A percentile compares a stretch with the other conserved stretches of the same genome.
These are phyloP conservation scores for Pedionomus torquatus DNA, from an alignment of 2,113 vertebrate genomes.

Conservation along the genomic window DNA sequence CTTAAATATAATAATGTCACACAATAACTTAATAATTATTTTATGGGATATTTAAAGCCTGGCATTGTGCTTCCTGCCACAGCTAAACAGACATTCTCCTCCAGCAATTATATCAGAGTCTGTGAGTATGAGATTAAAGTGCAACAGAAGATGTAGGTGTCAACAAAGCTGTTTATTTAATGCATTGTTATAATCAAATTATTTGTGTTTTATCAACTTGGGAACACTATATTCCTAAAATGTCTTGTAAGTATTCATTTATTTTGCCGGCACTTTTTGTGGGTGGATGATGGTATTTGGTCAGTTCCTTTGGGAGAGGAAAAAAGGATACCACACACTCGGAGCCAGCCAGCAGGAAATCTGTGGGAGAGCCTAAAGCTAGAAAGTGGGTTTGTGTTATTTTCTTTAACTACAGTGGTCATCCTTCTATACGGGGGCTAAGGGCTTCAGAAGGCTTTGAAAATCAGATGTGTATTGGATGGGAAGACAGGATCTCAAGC, in stretches of 20 bases:
- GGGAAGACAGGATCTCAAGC: background rate
- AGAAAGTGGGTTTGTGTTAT: background rate
- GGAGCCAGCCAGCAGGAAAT: background rate
- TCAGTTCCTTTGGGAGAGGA: background rate
- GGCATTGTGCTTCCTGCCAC: constrained; percentile 3
- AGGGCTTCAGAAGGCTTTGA: background rate
- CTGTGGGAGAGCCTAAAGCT: background rate
- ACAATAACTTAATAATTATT: constrained; percentile 27
- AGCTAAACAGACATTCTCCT: background rate
- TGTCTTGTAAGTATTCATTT: background rate
- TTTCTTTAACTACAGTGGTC: background rate
- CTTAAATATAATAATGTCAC: background rate
- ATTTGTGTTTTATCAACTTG: background rate
- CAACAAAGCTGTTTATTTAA: background rate
- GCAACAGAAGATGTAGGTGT: background rate
- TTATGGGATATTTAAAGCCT: constrained; percentile 24
- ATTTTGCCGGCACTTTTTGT: background rate
- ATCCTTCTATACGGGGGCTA: background rate
- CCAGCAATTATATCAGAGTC: background rate
- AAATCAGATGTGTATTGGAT: background rate
- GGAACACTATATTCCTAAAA: background rate
- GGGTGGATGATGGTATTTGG: background rate
- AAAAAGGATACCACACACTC: background rate
- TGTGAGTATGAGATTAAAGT: background rate
- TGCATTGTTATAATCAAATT: background rate